phyloP scores from a whole-genome alignment of 2,113 vertebrate species.

The Setophaga coronata region DNA sequence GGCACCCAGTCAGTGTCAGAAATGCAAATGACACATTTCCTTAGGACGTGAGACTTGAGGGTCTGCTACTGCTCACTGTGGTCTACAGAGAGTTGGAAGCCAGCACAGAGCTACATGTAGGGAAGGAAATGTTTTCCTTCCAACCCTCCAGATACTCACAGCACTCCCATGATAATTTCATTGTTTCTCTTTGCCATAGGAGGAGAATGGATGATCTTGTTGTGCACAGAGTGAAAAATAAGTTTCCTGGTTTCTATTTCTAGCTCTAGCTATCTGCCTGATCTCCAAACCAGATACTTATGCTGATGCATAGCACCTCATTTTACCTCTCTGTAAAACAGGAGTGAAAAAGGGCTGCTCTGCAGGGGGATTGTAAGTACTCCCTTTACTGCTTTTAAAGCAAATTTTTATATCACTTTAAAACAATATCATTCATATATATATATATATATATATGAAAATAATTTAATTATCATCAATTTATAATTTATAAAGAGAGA shows the following conservation, averaged over 20 bases:
- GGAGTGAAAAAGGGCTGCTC: background rate
- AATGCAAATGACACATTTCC: background rate
- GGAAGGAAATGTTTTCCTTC: background rate
- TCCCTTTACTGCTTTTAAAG: background rate
- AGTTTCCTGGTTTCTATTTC: conserved; percentile 1
- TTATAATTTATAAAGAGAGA: background rate
- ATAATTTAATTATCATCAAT: background rate
- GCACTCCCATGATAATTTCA: background rate
- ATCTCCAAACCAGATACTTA: background rate
- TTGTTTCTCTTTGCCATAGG: background rate
- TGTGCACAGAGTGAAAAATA: background rate
- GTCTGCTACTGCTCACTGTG: background rate
- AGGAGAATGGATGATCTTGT: background rate
- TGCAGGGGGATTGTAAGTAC: background rate
- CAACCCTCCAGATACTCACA: background rate
- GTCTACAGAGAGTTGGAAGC: background rate
- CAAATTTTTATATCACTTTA: background rate
- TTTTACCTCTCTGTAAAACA: background rate
- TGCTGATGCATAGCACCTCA: background rate
- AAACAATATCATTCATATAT: background rate
- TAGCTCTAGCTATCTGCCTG: background rate
- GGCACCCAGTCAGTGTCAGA: background rate
- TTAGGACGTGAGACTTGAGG: background rate
- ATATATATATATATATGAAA: background rate
- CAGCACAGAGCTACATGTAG: accelerated